Evolutionary conservation across 2,888 invertebrate genomes (phyloP).

Genomic region (Microdon myrmicae): DNA sequence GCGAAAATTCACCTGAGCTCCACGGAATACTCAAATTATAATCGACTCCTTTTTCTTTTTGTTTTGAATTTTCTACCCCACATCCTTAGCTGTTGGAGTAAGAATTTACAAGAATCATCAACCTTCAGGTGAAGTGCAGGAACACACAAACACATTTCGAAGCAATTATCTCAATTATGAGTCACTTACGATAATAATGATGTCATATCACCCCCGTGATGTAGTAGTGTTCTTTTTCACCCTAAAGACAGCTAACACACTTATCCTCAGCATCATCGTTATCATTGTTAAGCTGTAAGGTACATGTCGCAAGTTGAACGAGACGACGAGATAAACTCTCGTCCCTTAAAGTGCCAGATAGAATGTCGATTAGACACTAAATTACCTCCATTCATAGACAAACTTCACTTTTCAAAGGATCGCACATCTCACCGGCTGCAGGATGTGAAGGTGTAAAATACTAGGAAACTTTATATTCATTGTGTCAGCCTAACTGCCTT

Average conservation of each 20-base stretch:
- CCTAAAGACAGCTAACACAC: too few species aligned
- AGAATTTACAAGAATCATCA: too few species aligned
- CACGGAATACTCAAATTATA: too few species aligned
- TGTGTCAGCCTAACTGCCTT: background rate
- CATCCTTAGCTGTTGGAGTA: too few species aligned
- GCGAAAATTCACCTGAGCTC: too few species aligned
- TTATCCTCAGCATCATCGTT: too few species aligned
- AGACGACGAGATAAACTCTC: conserved; percentile 9
- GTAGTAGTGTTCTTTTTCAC: background rate
- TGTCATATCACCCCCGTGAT: background rate
- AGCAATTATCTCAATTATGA: conserved; percentile 20
- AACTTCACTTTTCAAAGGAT: background rate
- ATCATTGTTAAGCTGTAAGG: conserved; percentile 13
- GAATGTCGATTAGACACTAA: conserved; percentile 19
- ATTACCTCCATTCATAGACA: conserved; percentile 9
- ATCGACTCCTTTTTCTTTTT: too few species aligned
- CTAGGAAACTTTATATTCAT: conserved; percentile 13
- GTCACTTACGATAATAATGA: conserved; percentile 27
- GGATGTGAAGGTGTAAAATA: conserved; percentile 1
- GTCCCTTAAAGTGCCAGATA: conserved; percentile 4
- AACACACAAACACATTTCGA: conserved; percentile 10
- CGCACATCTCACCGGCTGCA: too few species aligned
- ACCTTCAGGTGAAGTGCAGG: too few species aligned
- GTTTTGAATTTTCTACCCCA: too few species aligned
- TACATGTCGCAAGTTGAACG: conserved; percentile 5